A percentile compares a stretch with the other conserved stretches of the same genome.
Conservation (phyloP, 2,888 invertebrate species). For the Cyclophora punctaria region DNA sequence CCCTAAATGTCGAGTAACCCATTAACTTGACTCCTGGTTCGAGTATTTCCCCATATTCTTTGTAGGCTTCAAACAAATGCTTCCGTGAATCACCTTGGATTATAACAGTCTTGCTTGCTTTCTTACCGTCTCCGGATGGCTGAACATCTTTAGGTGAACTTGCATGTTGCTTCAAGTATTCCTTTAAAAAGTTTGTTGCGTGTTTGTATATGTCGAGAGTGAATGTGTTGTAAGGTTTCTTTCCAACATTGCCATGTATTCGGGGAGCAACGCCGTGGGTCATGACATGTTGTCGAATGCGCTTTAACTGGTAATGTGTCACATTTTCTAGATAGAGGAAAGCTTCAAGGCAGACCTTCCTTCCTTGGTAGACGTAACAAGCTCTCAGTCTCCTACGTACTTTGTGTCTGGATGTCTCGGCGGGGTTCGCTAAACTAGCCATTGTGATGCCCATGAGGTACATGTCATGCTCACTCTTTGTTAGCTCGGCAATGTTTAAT, state of each 20-base stretch:
- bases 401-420: conserved; percentile 81
- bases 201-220: conserved; percentile 85
- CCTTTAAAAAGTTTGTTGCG: conserved; percentile 84
- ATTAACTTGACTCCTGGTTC: conserved; percentile 83
- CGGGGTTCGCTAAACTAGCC: conserved; percentile 85
- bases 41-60: conserved; percentile 81
- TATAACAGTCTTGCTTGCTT: conserved; percentile 65
- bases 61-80: conserved; percentile 83
- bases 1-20: conserved; percentile 87
- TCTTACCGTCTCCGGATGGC: conserved; percentile 67
- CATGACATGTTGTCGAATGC: conserved; percentile 85
- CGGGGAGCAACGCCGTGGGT: conserved; percentile 86
- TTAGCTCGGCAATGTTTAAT: conserved; percentile 85
- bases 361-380: conserved; percentile 85
- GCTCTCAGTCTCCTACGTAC: conserved; percentile 82
- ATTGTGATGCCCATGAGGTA: conserved; percentile 90
- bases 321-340: conserved; percentile 87
- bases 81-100: conserved; percentile 76
- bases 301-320: conserved; percentile 84
- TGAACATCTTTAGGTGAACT: conserved; percentile 70
- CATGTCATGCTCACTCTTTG: conserved; percentile 89
- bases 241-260: conserved; percentile 86
- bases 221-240: conserved; percentile 87
- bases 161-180: conserved; percentile 80
- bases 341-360: conserved; percentile 85